These are phyloP conservation scores for Cheirogaleus major DNA, from an alignment of 2,797 vertebrate species.

Conservation along the genomic window DNA sequence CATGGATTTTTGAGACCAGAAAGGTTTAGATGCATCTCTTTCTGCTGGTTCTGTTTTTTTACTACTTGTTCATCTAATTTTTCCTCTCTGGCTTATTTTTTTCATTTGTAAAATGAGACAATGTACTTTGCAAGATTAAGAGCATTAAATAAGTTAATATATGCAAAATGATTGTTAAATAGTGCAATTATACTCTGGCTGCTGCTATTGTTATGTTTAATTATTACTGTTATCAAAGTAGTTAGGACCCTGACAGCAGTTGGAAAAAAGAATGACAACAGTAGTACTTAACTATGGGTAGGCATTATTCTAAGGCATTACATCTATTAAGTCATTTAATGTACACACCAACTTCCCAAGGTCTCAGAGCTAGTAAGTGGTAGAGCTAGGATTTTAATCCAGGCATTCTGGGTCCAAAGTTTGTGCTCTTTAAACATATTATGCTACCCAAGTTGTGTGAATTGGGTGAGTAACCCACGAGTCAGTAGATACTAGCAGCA, in stretches of 20 bases:
- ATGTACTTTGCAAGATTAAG: not conserved
- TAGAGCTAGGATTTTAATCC: not conserved
- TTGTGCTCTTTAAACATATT: not conserved
- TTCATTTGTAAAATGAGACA: slow-evolving; percentile 21
- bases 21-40: not conserved
- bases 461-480: not conserved
- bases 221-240: not conserved
- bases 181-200: not conserved
- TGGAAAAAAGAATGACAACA: not conserved
- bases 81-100: not conserved
- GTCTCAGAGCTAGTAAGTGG: not conserved
- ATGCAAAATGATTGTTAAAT: not conserved
- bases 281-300: not conserved
- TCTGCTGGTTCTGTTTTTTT: not conserved
- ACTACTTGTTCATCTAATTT: not conserved
- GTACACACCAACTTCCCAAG: not conserved
- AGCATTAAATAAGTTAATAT: not conserved
- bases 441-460: not conserved
- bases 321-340: not conserved
- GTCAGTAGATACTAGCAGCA: not conserved
- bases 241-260: not conserved
- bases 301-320: not conserved
- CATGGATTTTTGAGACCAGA: not conserved
- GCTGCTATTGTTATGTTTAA: not conserved
- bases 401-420: not conserved